phyloP scores from a whole-genome alignment of 2,888 invertebrate species.

The Monochamus alternatus region DNA sequence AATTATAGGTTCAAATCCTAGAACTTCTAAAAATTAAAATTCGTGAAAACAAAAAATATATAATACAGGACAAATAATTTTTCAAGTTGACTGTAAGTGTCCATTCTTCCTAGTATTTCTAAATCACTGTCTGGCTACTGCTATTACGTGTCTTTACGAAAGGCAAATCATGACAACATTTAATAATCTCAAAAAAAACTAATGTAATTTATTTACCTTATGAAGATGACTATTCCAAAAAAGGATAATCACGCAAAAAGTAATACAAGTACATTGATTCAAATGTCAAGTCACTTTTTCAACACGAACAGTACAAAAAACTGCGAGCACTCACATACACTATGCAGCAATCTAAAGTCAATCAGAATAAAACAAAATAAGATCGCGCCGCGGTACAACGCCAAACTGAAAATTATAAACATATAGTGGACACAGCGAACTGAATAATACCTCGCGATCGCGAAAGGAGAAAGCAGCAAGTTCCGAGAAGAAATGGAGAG shows the following conservation, averaged over 20 bases:
- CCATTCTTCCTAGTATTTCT: too few species aligned
- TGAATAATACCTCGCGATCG: conserved; percentile 38
- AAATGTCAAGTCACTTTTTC: not conserved
- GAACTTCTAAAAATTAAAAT: too few species aligned
- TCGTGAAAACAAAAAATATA: too few species aligned
- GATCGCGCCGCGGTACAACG: conserved; percentile 45
- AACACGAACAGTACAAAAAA: not conserved
- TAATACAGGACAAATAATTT: too few species aligned
- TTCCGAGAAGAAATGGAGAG: conserved; percentile 52
- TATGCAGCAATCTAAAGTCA: not conserved
- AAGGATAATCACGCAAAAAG: conserved; percentile 1
- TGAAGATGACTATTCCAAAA: conserved; percentile 17
- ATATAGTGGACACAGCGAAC: conserved; percentile 37
- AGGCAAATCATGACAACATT: not conserved
- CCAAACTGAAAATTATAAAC: conserved; percentile 52
- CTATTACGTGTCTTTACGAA: too few species aligned
- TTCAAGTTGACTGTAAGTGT: too few species aligned
- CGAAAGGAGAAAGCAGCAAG: conserved; percentile 55
- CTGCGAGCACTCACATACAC: not conserved
- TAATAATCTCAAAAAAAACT: not conserved
- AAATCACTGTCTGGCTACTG: too few species aligned
- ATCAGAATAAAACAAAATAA: conserved; percentile 10
- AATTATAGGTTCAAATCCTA: too few species aligned
- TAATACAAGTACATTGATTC: not conserved
- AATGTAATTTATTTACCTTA: conserved; percentile 8